Conservation (phyloP, 35 echinoderm and acorn worm genomes). For the Nesometra sesokonis region DNA sequence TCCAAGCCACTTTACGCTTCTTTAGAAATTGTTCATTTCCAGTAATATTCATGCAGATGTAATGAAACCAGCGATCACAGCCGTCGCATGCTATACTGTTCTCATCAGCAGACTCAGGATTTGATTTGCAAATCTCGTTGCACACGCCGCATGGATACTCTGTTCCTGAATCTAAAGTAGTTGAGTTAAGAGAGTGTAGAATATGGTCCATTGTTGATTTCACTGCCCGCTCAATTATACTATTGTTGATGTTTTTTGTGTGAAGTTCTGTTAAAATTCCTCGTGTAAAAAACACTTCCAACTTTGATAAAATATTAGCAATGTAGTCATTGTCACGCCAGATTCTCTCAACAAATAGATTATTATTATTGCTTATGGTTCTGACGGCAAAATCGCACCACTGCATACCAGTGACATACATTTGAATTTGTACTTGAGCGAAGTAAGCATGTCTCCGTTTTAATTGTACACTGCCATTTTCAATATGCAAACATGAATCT, state of each 20-base stretch:
- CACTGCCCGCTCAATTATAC: background rate
- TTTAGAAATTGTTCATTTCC: constrained; percentile 34
- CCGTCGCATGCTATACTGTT: constrained; percentile 11
- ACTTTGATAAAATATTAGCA: background rate
- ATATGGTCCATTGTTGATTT: background rate
- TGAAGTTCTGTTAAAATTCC: constrained; percentile 9
- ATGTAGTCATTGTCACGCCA: background rate
- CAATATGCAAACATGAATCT: constrained; percentile 3
- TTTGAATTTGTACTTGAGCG: constrained; percentile 19
- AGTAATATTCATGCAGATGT: constrained; percentile 22
- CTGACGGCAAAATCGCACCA: constrained; percentile 33
- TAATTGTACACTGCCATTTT: constrained; percentile 8
- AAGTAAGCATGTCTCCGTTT: constrained; percentile 24
- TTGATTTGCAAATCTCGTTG: background rate
- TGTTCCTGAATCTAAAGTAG: background rate
- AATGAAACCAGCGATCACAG: constrained; percentile 19
- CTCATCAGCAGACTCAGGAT: background rate
- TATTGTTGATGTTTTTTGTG: background rate
- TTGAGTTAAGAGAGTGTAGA: background rate
- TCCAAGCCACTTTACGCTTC: constrained; percentile 31
- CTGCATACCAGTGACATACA: constrained; percentile 15
- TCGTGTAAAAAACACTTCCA: background rate
- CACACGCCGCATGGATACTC: background rate
- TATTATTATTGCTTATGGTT: background rate
- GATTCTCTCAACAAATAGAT: constrained; percentile 6